These are phyloP conservation scores for Byasa hedistus DNA, from an alignment of 2,888 invertebrate genomes.

Conservation along the genomic window DNA sequence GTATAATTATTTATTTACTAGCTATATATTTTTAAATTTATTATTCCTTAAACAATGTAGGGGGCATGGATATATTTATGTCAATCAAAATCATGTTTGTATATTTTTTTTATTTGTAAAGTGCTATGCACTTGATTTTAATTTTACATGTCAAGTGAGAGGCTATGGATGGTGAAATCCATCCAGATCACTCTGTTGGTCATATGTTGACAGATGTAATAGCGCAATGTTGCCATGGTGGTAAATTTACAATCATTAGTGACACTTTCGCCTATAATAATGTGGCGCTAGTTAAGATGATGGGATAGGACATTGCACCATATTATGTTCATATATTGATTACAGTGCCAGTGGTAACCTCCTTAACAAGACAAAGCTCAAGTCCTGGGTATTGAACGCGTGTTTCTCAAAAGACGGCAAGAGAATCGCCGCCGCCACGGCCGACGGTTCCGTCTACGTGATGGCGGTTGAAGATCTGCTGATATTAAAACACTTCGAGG, in stretches of 20 bases:
- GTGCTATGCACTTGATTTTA: no score
- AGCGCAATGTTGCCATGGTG: no score
- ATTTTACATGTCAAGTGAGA: no score
- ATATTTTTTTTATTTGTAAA: no score
- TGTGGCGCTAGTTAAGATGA: not conserved
- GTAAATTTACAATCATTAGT: no score
- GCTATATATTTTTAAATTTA: no score
- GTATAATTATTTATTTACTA: slow-evolving; percentile 51
- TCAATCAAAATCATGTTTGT: no score
- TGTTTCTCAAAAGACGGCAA: slow-evolving; percentile 92
- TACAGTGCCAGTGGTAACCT: slow-evolving; percentile 89
- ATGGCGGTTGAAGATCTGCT: slow-evolving; percentile 89
- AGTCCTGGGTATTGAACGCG: slow-evolving; percentile 93
- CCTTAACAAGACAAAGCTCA: slow-evolving; percentile 91
- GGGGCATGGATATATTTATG: no score
- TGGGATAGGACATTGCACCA: not conserved
- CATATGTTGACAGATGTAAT: no score
- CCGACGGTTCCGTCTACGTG: slow-evolving; percentile 93
- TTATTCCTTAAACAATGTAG: no score
- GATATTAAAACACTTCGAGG: slow-evolving; percentile 92
- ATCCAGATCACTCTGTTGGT: no score
- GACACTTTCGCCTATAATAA: not conserved
- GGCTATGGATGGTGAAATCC: no score
- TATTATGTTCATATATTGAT: not conserved
- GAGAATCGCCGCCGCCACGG: slow-evolving; percentile 92